Conservation (phyloP, 2,113 vertebrate species). For the Macquaria australasica region DNA sequence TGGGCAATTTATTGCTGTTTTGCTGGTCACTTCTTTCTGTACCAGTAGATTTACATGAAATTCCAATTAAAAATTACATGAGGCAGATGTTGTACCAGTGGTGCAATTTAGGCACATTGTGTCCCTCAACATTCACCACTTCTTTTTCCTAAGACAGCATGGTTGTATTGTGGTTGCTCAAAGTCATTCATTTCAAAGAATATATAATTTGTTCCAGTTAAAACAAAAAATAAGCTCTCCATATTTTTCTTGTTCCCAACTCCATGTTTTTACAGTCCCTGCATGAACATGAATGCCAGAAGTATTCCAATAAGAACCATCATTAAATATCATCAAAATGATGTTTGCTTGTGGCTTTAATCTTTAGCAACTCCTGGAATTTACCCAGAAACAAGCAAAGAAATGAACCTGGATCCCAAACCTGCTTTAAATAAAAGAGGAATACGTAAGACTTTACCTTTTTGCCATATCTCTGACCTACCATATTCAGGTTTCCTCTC, state of each 20-base stretch:
- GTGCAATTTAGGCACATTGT: neutral
- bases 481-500: slow-evolving; percentile 10
- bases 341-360: neutral
- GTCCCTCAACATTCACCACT: neutral
- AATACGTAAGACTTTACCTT: slow-evolving; percentile 10
- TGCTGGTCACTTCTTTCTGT: neutral
- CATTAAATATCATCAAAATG: neutral
- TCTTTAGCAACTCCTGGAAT: neutral
- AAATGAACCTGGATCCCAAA: slow-evolving; percentile 3
- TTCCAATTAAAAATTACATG: neutral
- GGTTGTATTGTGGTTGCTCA: neutral
- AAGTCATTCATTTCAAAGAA: neutral
- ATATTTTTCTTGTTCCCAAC: neutral
- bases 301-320: neutral
- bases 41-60: neutral
- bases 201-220: neutral
- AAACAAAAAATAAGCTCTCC: neutral
- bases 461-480: neutral
- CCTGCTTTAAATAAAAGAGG: neutral
- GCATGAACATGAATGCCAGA: neutral
- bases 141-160: neutral
- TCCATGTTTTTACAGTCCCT: neutral
- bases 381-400: neutral
- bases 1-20: no score
- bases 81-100: neutral